Evolutionary conservation across 1,140 invertebrate species (phyloP), one percentile per base, ranked within the genome.

Genomic region (Apocrypta bakeri): DNA sequence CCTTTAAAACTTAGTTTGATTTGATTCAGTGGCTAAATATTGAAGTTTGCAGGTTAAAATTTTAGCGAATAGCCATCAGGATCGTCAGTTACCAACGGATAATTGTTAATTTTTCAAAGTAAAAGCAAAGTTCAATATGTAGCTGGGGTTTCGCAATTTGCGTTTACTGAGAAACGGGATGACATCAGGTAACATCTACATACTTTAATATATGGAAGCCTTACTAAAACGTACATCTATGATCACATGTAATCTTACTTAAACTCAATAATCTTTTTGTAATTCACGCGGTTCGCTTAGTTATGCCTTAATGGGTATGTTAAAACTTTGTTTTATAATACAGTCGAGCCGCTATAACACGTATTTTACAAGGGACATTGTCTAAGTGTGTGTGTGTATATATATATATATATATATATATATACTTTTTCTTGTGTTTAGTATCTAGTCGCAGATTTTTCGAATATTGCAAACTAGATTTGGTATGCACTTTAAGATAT

Each of bases 401-500:
- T 82, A 69, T 69, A 56, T 66, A 69, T 33, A 69, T 33, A 25
- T 25, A 66, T 66, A 66, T n/a, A 66, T 66, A 66, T 83, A 84
- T 85, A 64, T 85, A 84, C 61, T 64, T 79, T 75, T 48, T 84
- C 42, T 56, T 69, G 29, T 42, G n/a, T 40, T 48, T 83, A 61
- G 77, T 83, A 79, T 80, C 79, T 77, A 82, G 73, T 74, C 79
- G 83, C 83, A 85, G 68, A 71, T 75, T 76, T 83, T 75, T 79
- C 82, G 83, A 85, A 85, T 87, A 85, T 82, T 82, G 86, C 84
- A 85, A 86, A 86, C 86, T 88, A 88, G 85, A 83, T 85, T 86
- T 88, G 87, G 87, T 88, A 88, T 88, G 87, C 85, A 87, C 85
- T 88, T 88, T 85, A 85, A 85, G 87, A 88, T 88, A 88, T 88